Base-by-base conservation (phyloP, 1,140 invertebrate genomes). In the Limonius californicus region DNA sequence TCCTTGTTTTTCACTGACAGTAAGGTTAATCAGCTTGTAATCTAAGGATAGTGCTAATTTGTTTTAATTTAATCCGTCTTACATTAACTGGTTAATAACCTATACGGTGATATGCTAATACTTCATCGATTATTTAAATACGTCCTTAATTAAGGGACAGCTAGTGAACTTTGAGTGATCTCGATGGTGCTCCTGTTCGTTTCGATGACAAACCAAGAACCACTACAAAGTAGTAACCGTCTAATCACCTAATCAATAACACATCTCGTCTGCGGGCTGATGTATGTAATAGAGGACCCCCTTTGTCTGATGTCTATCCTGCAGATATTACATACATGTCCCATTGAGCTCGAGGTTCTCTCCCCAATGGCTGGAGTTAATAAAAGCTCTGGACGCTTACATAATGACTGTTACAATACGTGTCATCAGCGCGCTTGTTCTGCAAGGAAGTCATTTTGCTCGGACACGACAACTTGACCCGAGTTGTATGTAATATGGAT, bases 401-500 rank as follows among this genome's bases (percentile, higher is more conserved):
- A 71, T 72, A 72, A 72, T 72, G 71, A 72, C 71, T 63, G 69
- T 68, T 63, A 73, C 71, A 73, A 73, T 73, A 68, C 67, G 68
- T 73, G 71, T 71, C 71, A 73, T 73, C 71, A 73, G 63, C 59
- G 62, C 65, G 66, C 71, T 73, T 73, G 71, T 73, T 73, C 71
- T 65, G 66, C 62, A 61, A 70, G 71, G 71, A 71, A 73, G 71
- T 73, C 71, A 69, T 72, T 72, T 71, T 16, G 60, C 53, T 57
- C 60, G 60, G 60, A 62, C 60, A 54, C 50, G 58, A 59, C 43
- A 61, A 61, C 59, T 61, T 61, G 53, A 61, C 59, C 59, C 50
- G 35, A 32, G 6, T n/a, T n/a, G n/a, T n/a, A 45, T 45, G 15
- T 45, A 45, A 3, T 45, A 45, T 18, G 15, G 45, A 50, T 50